Evolutionary conservation across 2,113 vertebrate genomes (phyloP).

Genomic region (Pygoscelis antarcticus): DNA sequence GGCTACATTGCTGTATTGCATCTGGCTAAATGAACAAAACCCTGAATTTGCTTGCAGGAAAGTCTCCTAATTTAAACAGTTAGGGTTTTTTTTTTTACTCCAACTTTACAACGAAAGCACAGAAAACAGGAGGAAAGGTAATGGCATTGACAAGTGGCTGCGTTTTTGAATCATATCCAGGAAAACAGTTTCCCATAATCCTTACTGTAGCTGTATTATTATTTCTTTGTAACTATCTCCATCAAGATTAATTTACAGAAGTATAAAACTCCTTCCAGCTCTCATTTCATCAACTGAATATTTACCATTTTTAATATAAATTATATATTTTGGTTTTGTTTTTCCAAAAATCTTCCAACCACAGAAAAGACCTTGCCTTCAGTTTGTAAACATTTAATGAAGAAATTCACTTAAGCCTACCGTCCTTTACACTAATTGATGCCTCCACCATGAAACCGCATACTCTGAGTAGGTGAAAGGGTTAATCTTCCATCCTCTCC

Average conservation of each 20-base stretch:
- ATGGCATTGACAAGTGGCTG: not conserved
- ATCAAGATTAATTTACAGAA: conserved; percentile 3
- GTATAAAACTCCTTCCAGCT: not conserved
- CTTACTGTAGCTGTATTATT: not conserved
- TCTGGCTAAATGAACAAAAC: not conserved
- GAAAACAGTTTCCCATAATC: not conserved
- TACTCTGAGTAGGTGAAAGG: fast-evolving
- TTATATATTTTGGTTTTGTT: not conserved
- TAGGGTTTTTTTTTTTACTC: not conserved
- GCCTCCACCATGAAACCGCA: not conserved
- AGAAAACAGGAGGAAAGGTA: not conserved
- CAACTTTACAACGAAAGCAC: not conserved
- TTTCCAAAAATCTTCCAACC: not conserved
- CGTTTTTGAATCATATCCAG: not conserved
- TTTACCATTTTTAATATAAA: not conserved
- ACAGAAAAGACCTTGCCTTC: not conserved
- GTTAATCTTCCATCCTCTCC: not conserved
- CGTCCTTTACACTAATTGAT: not conserved
- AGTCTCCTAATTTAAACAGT: not conserved
- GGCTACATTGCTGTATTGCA: not conserved
- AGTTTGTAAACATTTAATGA: not conserved
- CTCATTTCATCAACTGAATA: not conserved
- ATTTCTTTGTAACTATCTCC: not conserved
- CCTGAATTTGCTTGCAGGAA: not conserved
- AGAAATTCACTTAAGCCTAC: not conserved